Conservation (phyloP, 2,113 vertebrate species). For the Tautogolabrus adspersus region DNA sequence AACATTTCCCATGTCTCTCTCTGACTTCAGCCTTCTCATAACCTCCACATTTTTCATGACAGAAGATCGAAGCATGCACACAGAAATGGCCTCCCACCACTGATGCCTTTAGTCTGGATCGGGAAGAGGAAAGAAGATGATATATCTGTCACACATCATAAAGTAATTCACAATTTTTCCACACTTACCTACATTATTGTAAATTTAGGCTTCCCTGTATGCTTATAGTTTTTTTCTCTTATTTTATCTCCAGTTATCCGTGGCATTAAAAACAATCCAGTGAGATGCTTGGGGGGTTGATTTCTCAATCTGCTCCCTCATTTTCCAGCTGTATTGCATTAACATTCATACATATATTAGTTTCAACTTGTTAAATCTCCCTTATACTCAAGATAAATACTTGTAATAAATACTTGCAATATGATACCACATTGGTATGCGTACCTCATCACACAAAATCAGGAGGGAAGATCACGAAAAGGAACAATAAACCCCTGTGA, state of each 20-base stretch:
- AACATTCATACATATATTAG: slow-evolving; percentile 15
- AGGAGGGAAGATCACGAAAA: neutral
- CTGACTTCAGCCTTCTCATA: neutral
- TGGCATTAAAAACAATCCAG: neutral
- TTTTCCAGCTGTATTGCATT: slow-evolving; percentile 11
- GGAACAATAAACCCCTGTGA: neutral
- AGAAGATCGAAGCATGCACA: neutral
- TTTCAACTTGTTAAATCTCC: slow-evolving; percentile 6
- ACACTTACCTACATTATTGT: neutral
- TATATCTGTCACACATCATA: neutral
- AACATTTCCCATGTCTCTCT: neutral
- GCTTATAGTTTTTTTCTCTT: neutral
- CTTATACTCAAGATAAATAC: neutral
- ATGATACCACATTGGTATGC: slow-evolving; percentile 7
- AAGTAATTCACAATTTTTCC: no score
- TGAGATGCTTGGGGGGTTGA: neutral
- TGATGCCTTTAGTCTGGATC: neutral
- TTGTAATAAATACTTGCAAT: neutral
- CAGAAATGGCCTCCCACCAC: neutral
- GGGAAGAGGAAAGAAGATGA: neutral
- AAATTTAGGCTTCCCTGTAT: neutral
- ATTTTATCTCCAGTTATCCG: neutral
- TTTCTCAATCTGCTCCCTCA: slow-evolving; percentile 9
- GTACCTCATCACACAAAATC: neutral
- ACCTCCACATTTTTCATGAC: slow-evolving; percentile 5